Conservation (phyloP, 2,797 vertebrate species). For the Crax fasciolata region DNA sequence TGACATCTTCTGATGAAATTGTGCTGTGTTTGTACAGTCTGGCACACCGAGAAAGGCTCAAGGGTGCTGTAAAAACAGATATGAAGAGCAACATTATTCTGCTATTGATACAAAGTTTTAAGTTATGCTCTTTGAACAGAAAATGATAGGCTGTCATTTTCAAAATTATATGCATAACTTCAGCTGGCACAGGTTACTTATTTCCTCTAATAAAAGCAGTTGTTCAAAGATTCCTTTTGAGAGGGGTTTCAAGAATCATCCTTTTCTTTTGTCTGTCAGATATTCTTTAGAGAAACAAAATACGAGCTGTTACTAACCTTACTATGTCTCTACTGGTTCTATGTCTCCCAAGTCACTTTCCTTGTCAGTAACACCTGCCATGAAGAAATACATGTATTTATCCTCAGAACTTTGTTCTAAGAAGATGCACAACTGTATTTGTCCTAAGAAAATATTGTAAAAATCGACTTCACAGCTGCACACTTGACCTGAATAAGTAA, state of each 20-base stretch:
- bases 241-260: background rate
- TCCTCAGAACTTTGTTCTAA: background rate
- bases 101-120: background rate
- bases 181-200: background rate
- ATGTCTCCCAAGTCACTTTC: background rate
- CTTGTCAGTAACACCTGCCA: background rate
- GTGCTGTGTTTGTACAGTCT: background rate
- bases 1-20: background rate
- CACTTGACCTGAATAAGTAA: background rate
- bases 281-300: constrained; percentile 1
- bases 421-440: background rate
- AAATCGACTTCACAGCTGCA: background rate
- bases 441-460: background rate
- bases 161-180: background rate
- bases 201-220: background rate
- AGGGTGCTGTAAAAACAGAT: background rate
- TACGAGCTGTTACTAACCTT: constrained; percentile 23
- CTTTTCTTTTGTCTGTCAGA: background rate
- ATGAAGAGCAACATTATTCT: background rate
- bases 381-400: background rate
- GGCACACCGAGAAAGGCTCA: background rate
- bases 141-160: background rate
- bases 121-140: background rate
- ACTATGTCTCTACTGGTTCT: background rate
- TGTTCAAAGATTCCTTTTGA: background rate